Evolutionary conservation across 2,888 invertebrate species (phyloP).

Genomic region (Dryadula phaetusa): DNA sequence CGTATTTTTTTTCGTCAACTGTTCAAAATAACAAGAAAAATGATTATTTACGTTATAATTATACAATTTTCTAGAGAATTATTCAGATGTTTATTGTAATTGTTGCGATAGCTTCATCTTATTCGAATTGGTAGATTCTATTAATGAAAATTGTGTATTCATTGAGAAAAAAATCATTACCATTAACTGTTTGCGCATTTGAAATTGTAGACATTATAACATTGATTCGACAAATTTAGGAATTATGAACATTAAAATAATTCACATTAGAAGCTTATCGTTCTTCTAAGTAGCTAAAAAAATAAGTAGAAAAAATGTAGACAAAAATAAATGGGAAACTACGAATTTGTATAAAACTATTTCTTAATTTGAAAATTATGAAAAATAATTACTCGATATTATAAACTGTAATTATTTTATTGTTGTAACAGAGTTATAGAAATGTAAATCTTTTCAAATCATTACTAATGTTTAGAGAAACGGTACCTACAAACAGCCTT

Average conservation of each 20-base stretch:
- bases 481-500: constrained; percentile 76
- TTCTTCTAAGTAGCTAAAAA: constrained; percentile 19
- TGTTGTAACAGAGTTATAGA: constrained; percentile 27
- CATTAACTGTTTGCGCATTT: not conserved
- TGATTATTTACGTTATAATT: constrained; percentile 44
- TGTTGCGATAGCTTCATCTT: constrained; percentile 25
- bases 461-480: constrained; percentile 37
- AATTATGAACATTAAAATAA: not conserved
- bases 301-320: constrained; percentile 15
- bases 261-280: constrained; percentile 6
- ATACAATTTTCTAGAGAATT: constrained; percentile 52
- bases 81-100: constrained; percentile 21
- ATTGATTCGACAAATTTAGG: constrained; percentile 16
- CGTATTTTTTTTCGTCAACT: constrained; percentile 31
- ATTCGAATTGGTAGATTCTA: constrained; percentile 1
- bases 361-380: constrained; percentile 12
- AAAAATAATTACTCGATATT: constrained; percentile 25
- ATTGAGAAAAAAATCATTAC: not conserved
- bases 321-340: constrained; percentile 7
- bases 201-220: constrained; percentile 16
- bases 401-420: constrained; percentile 30
- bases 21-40: constrained; percentile 15
- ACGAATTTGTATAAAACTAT: constrained; percentile 15
- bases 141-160: constrained; percentile 9
- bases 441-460: constrained; percentile 36